Conservation (phyloP, 2,113 vertebrate genomes). For the Eleginops maclovinus region DNA sequence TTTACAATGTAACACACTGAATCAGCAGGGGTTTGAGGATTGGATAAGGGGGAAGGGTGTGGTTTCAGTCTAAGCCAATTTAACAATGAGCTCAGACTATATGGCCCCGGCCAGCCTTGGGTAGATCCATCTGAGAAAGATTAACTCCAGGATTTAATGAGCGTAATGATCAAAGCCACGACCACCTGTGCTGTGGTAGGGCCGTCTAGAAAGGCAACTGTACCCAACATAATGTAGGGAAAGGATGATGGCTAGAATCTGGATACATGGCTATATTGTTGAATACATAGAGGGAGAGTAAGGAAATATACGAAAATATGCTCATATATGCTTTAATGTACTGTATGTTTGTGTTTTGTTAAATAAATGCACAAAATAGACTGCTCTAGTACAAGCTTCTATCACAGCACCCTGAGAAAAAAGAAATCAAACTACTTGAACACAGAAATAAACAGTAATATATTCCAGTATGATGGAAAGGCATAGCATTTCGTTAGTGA, state of each 20-base stretch:
- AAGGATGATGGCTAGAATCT: conserved; percentile 62
- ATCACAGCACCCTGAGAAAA: conserved; percentile 88
- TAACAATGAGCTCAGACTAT: conserved; percentile 79
- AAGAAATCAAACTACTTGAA: conserved; percentile 78
- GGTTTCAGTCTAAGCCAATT: conserved; percentile 80
- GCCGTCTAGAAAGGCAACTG: conserved; percentile 81
- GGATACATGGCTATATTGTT: conserved; percentile 77
- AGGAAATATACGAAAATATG: conserved; percentile 81
- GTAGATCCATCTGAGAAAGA: conserved; percentile 83
- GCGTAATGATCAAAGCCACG: conserved; percentile 79
- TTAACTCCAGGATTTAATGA: conserved; percentile 83
- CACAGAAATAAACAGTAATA: conserved; percentile 78
- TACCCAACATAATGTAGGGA: conserved; percentile 69
- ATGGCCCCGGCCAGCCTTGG: conserved; percentile 73
- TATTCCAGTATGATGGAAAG: conserved; percentile 87
- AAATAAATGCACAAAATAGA: conserved; percentile 85
- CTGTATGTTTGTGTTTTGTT: conserved; percentile 73
- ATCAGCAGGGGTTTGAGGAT: conserved; percentile 63
- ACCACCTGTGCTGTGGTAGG: conserved; percentile 83
- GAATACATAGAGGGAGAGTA: conserved; percentile 81
- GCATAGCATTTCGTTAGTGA: conserved; percentile 83
- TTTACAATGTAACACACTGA: conserved; percentile 65
- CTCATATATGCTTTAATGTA: conserved; percentile 74
- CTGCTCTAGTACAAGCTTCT: conserved; percentile 82
- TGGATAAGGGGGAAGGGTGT: conserved; percentile 65